Percentiles rank a stretch among this genome's conserved stretches.
Conservation (phyloP, 2,888 invertebrate genomes). For the Apotomis betuletana region DNA sequence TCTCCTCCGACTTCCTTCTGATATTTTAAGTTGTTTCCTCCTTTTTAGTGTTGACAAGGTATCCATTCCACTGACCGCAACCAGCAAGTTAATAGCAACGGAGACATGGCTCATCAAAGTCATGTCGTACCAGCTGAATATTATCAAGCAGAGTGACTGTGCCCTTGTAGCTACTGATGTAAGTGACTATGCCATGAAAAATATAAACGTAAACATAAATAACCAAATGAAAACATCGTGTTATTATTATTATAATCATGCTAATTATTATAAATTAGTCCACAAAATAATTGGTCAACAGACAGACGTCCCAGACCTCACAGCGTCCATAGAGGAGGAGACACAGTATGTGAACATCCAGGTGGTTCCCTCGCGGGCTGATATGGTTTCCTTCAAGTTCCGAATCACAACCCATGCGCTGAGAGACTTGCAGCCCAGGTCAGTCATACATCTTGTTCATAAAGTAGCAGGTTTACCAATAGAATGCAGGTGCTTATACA, state of each 20-base stretch:
- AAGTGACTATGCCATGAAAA: constrained; percentile 49
- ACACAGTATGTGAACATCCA: constrained; percentile 92
- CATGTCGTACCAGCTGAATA: constrained; percentile 87
- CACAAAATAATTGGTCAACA: constrained; percentile 48
- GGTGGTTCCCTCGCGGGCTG: constrained; percentile 86
- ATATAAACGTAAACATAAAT: too few species aligned
- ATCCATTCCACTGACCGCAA: constrained; percentile 86
- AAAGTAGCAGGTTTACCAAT: too few species aligned
- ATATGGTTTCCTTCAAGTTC: constrained; percentile 85
- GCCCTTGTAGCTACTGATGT: constrained; percentile 88
- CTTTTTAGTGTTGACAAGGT: constrained; percentile 88
- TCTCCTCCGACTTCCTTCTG: too few species aligned
- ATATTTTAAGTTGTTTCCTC: background rate
- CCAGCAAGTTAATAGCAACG: constrained; percentile 89
- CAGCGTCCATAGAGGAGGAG: constrained; percentile 87
- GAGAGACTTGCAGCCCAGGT: constrained; percentile 85
- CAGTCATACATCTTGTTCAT: background rate
- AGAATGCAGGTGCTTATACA: too few species aligned
- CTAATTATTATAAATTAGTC: too few species aligned
- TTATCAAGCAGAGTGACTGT: constrained; percentile 92
- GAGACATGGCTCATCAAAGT: constrained; percentile 95
- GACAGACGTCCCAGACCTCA: constrained; percentile 88
- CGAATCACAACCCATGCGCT: constrained; percentile 91
- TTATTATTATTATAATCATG: too few species aligned
- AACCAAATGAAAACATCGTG: too few species aligned